Base-by-base conservation (phyloP, 1,140 invertebrate genomes). In the Lasioglossum albipes region DNA sequence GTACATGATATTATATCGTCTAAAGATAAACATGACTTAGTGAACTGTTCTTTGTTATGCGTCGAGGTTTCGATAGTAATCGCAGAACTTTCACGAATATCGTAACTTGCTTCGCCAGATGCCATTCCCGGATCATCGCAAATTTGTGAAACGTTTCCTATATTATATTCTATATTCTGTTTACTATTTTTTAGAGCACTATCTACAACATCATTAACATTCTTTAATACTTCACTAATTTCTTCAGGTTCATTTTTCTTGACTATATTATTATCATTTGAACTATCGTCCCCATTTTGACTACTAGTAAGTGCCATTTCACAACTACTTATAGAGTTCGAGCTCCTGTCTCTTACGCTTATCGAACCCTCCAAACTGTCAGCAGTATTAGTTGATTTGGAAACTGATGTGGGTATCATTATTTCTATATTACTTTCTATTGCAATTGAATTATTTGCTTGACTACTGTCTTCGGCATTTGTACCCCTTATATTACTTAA, bases 281-380 rank as follows among this genome's bases (percentile, higher is more conserved):
- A 89, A 81, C 87, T 90, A 9, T 92, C 90, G 7, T 92, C 90
- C 16, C 93, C 93, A 16, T 88, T 85, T 66, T 92, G 91, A 66
- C 91, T 92, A 64, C 84, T 85, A 42, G 89, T 91, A 20, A 93
- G 76, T 59, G 93, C 93, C 92, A 93, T 93, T 91, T 93, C 93
- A 52, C 93, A 93, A 59, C 93, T 93, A 72, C 92, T 93, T 78
- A 93, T 90, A 7, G 93, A 93, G 82, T 93, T 93, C 0, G 93
- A 93, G 42, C 92, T 93, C 42, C 91, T 88, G 31, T 93, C 91
- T 67, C 92, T 84, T 0, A 83, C 67, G 73, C 65, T 90, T 2
- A 75, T 75, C 4, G 82, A 79, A 85, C 88, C 85, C 31, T 91
- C 91, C 45, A 82, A 75, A 57, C 79, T 84, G 42, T 90, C 89